Conservation (phyloP, 2,888 invertebrate species). For the Hyles lineata region DNA sequence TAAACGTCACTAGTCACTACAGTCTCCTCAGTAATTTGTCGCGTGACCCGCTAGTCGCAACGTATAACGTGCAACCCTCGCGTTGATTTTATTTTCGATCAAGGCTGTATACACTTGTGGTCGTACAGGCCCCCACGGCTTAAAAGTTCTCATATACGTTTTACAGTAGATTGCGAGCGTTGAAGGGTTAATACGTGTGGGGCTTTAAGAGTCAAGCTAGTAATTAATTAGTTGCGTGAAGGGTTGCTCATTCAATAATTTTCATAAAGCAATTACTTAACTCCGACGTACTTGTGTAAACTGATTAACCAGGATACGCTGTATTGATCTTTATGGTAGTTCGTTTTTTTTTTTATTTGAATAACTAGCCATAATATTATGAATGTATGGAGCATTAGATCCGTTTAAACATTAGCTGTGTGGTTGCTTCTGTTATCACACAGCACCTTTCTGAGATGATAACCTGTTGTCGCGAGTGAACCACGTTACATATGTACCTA, state of each 20-base stretch:
- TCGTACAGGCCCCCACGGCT: neutral
- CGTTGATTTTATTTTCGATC: conserved; percentile 16
- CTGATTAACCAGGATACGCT: no score
- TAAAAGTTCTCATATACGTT: neutral
- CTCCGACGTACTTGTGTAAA: no score
- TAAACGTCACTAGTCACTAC: neutral
- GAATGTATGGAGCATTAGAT: no score
- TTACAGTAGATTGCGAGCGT: neutral
- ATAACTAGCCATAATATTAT: no score
- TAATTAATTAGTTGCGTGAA: conserved; percentile 6
- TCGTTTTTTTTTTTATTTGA: no score
- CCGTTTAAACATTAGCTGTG: no score
- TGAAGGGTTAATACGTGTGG: neutral
- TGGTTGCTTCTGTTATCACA: no score
- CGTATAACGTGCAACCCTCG: neutral
- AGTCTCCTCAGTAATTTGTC: conserved; percentile 5
- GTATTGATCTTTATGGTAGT: no score
- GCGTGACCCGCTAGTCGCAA: neutral
- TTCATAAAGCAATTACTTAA: neutral
- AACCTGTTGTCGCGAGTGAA: no score
- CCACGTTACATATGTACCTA: no score
- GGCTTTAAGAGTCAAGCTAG: neutral
- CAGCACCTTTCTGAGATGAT: no score
- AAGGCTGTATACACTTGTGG: neutral
- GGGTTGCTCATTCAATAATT: neutral